Percentiles rank a stretch among this genome's conserved stretches.
Evolutionary conservation across 2,888 invertebrate species (phyloP).

Genomic region (Eutolmus rufibarbis): DNA sequence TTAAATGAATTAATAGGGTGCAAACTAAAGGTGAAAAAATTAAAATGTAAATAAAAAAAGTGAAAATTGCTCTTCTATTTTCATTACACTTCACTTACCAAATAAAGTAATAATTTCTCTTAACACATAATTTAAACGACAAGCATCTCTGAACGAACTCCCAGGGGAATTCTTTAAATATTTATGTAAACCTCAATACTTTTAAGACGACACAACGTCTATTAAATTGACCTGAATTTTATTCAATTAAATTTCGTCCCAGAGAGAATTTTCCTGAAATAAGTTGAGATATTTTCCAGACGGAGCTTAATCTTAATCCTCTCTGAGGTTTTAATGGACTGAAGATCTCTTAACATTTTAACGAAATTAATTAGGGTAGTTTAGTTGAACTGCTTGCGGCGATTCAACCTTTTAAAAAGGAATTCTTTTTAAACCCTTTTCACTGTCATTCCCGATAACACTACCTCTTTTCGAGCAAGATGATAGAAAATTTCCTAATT

Average conservation of each 20-base stretch:
- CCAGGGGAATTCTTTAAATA: neutral
- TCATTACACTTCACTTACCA: neutral
- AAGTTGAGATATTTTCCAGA: neutral
- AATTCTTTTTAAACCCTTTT: neutral
- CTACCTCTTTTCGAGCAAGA: neutral
- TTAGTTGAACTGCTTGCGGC: neutral
- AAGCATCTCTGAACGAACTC: neutral
- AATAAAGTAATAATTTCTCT: neutral
- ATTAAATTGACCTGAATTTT: neutral
- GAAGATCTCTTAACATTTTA: neutral
- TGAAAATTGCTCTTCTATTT: neutral
- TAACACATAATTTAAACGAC: neutral
- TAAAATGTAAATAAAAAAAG: too few species aligned
- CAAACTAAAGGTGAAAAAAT: too few species aligned
- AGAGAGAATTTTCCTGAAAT: neutral
- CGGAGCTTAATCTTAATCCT: neutral
- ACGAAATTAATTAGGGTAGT: neutral
- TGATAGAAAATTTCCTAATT: neutral
- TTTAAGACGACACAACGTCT: neutral
- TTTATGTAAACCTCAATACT: neutral
- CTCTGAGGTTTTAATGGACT: neutral
- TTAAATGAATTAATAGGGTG: too few species aligned
- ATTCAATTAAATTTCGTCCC: neutral
- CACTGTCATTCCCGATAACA: neutral
- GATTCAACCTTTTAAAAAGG: neutral